phyloP scores from a whole-genome alignment of 2,888 invertebrate genomes.

The Xestoiulus laeticollis region DNA sequence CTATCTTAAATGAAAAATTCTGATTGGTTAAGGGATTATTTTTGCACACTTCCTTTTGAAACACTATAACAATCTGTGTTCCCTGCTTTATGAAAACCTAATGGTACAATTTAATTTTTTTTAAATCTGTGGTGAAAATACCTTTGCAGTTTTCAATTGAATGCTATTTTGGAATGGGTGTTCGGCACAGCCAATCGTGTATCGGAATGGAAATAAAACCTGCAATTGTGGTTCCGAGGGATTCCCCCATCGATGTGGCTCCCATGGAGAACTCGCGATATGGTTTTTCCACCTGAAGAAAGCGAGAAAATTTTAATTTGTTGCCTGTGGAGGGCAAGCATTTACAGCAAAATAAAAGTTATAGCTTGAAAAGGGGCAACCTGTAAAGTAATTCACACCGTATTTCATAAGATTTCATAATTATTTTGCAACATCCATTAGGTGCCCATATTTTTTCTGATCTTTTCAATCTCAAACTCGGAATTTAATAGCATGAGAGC shows the following conservation, averaged over 20 bases:
- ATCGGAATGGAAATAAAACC: conserved; percentile 51
- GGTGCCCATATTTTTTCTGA: too few relatives aligned
- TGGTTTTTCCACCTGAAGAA: conserved; percentile 46
- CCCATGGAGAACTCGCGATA: conserved; percentile 54
- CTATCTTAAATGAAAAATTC: too few relatives aligned
- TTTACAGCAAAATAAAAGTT: not conserved
- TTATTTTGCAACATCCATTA: not conserved
- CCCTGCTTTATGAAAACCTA: too few relatives aligned
- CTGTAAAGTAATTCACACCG: not conserved
- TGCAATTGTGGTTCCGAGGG: conserved; percentile 51
- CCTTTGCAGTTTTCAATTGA: not conserved
- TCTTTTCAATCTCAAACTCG: too few relatives aligned
- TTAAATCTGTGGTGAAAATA: not conserved
- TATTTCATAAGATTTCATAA: not conserved
- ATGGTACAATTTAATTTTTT: not conserved
- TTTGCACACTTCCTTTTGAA: too few relatives aligned
- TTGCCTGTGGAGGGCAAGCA: not conserved
- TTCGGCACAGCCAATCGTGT: conserved; percentile 49
- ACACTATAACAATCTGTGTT: too few relatives aligned
- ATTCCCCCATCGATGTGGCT: conserved; percentile 53
- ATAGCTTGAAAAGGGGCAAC: too few relatives aligned
- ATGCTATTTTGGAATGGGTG: conserved; percentile 48
- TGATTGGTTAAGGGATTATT: too few relatives aligned
- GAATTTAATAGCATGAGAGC: too few relatives aligned
- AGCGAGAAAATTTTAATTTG: not conserved